phyloP scores from a whole-genome alignment of 2,113 vertebrate genomes.

The Brachyistius frenatus region DNA sequence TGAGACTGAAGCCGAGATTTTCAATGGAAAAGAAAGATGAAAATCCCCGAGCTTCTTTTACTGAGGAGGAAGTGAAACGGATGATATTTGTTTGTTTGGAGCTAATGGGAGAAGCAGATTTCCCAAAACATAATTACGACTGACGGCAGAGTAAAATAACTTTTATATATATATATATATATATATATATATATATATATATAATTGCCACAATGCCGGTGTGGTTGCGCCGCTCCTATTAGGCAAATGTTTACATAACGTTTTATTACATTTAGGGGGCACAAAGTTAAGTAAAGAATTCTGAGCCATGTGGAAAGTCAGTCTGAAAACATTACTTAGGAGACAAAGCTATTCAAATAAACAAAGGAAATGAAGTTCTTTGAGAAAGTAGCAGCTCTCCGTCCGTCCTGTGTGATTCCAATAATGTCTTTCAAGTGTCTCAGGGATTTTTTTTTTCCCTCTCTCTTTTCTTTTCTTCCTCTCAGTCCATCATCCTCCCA shows the following conservation, averaged over 20 bases:
- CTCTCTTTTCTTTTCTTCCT: not conserved
- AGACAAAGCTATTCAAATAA: not conserved
- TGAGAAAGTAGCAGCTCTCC: not conserved
- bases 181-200: too few species aligned
- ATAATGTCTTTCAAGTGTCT: not conserved
- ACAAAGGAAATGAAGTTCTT: not conserved
- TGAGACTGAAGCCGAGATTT: not conserved
- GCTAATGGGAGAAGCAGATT: too few species aligned
- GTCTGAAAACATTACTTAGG: too few species aligned
- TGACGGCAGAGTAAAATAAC: too few species aligned
- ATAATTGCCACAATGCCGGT: too few species aligned
- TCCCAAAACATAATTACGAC: too few species aligned
- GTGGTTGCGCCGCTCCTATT: not conserved
- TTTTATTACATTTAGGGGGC: not conserved
- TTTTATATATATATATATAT: too few species aligned
- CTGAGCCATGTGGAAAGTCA: too few species aligned
- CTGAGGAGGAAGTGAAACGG: too few species aligned
- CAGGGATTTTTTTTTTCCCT: not conserved
- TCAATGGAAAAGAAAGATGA: too few species aligned
- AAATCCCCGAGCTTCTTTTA: too few species aligned
- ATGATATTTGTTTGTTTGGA: too few species aligned
- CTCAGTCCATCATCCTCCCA: constrained; percentile 21
- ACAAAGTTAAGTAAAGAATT: not conserved
- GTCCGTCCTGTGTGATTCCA: not conserved
- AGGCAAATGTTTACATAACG: not conserved